These are phyloP conservation scores for Willisornis vidua DNA, from an alignment of 2,113 vertebrate genomes.

Conservation along the genomic window DNA sequence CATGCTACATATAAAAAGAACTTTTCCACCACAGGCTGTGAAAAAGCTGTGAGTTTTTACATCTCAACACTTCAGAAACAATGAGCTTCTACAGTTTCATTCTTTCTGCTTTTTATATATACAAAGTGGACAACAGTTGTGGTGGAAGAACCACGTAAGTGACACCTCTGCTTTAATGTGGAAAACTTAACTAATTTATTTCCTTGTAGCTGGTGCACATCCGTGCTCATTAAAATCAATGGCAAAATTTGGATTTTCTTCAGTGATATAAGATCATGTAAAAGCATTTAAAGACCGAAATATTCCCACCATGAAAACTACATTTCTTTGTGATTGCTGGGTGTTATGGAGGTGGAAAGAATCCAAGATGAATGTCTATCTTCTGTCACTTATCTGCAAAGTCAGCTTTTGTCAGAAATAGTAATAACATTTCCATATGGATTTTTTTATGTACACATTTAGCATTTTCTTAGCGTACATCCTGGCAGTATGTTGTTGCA, in stretches of 20 bases:
- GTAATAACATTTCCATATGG: neutral
- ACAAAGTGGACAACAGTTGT: neutral
- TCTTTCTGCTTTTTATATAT: neutral
- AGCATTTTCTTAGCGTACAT: neutral
- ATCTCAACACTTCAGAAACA: neutral
- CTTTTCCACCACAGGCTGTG: neutral
- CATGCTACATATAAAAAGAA: neutral
- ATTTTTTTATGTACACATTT: neutral
- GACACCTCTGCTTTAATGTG: neutral
- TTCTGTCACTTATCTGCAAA: neutral
- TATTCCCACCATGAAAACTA: neutral
- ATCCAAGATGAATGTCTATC: neutral
- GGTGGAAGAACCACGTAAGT: neutral
- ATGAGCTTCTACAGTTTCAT: neutral
- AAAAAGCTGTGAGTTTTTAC: neutral
- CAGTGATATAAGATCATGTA: neutral
- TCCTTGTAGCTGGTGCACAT: neutral
- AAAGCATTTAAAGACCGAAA: neutral
- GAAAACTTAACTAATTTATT: neutral
- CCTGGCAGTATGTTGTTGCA: neutral
- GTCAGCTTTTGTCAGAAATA: neutral
- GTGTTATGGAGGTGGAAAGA: neutral
- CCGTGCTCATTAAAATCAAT: neutral
- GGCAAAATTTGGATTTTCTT: neutral
- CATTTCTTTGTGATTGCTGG: neutral